Conservation (phyloP, 2,797 vertebrate genomes). For the Halcyon smyrnensis region DNA sequence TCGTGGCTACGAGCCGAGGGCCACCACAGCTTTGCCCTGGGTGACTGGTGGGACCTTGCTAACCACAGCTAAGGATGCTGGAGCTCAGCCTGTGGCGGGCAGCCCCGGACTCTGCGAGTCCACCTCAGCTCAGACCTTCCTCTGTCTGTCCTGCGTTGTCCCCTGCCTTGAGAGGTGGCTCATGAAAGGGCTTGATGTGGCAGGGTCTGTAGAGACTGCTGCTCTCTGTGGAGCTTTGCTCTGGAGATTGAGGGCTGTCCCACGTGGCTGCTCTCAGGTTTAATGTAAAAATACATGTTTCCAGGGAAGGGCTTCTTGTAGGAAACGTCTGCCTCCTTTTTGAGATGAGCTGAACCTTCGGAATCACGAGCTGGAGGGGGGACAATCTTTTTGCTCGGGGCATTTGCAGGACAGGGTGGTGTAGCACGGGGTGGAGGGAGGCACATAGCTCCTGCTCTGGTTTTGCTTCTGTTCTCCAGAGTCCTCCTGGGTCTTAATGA, state of each 20-base stretch:
- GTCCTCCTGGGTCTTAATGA: background rate
- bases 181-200: rapidly evolving
- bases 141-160: rapidly evolving
- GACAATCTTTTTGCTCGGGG: background rate
- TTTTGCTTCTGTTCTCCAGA: background rate
- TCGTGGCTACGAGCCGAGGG: rapidly evolving
- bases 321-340: background rate
- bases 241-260: background rate
- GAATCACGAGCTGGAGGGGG: background rate
- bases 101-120: rapidly evolving
- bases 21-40: background rate
- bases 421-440: background rate
- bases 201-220: background rate
- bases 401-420: background rate
- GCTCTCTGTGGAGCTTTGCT: background rate
- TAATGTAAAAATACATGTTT: background rate
- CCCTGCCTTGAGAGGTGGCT: rapidly evolving
- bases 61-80: background rate
- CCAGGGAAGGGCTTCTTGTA: background rate
- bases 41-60: background rate
- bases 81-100: background rate
- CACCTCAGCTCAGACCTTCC: background rate
- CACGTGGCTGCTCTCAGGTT: background rate
- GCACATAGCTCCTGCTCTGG: background rate
- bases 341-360: background rate